Evolutionary conservation across 2,888 invertebrate species (phyloP).

Genomic region (Myopa tessellatipennis): DNA sequence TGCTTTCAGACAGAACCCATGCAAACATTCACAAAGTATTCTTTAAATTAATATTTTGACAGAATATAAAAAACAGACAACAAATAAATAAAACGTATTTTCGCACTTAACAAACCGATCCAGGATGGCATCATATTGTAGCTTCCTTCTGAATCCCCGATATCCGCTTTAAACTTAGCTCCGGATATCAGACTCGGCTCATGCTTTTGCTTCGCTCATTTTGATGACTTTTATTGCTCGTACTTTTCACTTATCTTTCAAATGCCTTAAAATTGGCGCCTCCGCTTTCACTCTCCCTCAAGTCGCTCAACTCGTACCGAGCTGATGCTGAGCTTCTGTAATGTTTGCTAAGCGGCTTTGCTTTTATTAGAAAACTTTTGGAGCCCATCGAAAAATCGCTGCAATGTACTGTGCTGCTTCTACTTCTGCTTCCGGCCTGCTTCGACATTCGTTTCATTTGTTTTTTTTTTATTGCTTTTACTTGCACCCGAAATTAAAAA

Average conservation of each 20-base stretch:
- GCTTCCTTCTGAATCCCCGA: too few relatives aligned
- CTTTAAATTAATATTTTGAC: too few relatives aligned
- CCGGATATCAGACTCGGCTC: background rate
- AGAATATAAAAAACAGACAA: too few relatives aligned
- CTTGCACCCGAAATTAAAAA: constrained; percentile 22
- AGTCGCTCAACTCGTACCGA: background rate
- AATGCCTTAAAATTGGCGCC: background rate
- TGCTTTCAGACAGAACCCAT: too few relatives aligned
- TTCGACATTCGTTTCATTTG: constrained; percentile 9
- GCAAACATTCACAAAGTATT: too few relatives aligned
- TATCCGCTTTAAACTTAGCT: too few relatives aligned
- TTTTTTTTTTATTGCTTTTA: constrained; percentile 1
- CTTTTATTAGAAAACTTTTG: constrained; percentile 31
- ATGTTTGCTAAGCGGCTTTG: constrained; percentile 9
- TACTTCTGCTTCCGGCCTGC: background rate
- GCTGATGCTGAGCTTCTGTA: background rate
- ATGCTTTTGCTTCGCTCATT: too few relatives aligned
- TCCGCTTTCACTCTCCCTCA: background rate
- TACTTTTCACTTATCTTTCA: too few relatives aligned
- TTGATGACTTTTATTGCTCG: too few relatives aligned
- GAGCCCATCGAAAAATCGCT: constrained; percentile 11
- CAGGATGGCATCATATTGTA: too few relatives aligned
- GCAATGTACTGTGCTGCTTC: background rate
- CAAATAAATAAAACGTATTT: too few relatives aligned
- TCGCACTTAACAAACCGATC: too few relatives aligned